These are phyloP conservation scores for Latrodectus elegans DNA, from an alignment of 2,888 invertebrate genomes.

Conservation along the genomic window DNA sequence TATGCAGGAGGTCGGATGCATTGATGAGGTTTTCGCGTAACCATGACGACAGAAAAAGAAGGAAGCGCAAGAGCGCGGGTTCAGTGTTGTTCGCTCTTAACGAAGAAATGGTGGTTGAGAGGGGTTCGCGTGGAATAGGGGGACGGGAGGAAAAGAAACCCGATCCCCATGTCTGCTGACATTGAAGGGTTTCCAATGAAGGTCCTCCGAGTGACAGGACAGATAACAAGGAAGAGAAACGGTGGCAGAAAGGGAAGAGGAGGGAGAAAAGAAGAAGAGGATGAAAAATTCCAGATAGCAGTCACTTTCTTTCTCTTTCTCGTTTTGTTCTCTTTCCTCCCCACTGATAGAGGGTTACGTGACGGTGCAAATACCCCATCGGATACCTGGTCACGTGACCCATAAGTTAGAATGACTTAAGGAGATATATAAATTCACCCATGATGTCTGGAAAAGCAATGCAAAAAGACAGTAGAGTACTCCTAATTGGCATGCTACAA, in stretches of 20 bases:
- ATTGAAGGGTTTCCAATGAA: slow-evolving; percentile 51
- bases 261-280: slow-evolving; percentile 28
- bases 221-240: slow-evolving; percentile 56
- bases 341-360: not conserved
- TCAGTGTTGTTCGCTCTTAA: slow-evolving; percentile 2
- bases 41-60: slow-evolving; percentile 31
- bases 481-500: too few species aligned
- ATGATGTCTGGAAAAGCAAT: too few species aligned
- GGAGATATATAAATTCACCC: too few species aligned
- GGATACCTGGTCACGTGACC: not conserved
- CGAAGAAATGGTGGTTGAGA: slow-evolving; percentile 3
- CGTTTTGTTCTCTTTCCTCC: not conserved
- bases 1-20: slow-evolving; percentile 36
- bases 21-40: slow-evolving; percentile 65
- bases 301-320: slow-evolving; percentile 5
- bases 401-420: too few species aligned
- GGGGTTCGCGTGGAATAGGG: not conserved
- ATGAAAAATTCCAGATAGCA: slow-evolving; percentile 8
- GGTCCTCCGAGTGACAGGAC: slow-evolving; percentile 25
- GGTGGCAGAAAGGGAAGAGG: not conserved
- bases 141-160: slow-evolving; percentile 3
- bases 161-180: slow-evolving; percentile 31
- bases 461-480: too few species aligned
- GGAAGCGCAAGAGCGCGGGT: not conserved
- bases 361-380: slow-evolving; percentile 19